phyloP scores from a whole-genome alignment of 1,140 invertebrate genomes.

The Pseudomyrmex pallidus region DNA sequence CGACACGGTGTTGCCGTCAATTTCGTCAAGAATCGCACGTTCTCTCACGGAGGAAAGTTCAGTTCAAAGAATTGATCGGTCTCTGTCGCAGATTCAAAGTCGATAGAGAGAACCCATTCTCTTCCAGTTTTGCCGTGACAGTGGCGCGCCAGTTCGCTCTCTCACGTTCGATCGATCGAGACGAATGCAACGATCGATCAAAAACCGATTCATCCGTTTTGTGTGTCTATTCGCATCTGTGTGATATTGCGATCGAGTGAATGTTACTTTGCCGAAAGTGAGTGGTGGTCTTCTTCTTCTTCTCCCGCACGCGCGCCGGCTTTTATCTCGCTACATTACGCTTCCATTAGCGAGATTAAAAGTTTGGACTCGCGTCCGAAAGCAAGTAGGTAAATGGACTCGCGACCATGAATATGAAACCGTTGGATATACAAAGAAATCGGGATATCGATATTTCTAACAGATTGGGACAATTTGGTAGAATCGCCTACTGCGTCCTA shows the following conservation, averaged over 20 bases:
- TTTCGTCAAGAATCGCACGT: slow-evolving; percentile 26
- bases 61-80: background rate
- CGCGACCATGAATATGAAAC: too few species aligned
- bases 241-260: slow-evolving; percentile 9
- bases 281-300: background rate
- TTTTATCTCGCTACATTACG: background rate
- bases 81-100: slow-evolving; percentile 11
- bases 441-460: too few species aligned
- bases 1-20: background rate
- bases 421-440: too few species aligned
- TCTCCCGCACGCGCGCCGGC: too few species aligned
- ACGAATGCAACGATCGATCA: slow-evolving; percentile 11
- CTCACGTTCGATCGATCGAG: slow-evolving; percentile 9
- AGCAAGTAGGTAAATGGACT: too few species aligned
- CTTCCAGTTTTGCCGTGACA: slow-evolving; percentile 38
- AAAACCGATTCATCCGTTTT: background rate
- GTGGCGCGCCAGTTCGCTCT: slow-evolving; percentile 1
- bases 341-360: background rate
- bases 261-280: background rate
- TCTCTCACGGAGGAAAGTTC: slow-evolving; percentile 10
- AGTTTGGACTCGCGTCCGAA: background rate
- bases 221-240: background rate
- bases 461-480: too few species aligned
- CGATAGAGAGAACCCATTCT: slow-evolving; percentile 14
- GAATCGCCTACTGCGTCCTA: too few species aligned